Evolutionary conservation across 35 echinoderm and acorn worm species (phyloP).

Genomic region (Diadema setosum): DNA sequence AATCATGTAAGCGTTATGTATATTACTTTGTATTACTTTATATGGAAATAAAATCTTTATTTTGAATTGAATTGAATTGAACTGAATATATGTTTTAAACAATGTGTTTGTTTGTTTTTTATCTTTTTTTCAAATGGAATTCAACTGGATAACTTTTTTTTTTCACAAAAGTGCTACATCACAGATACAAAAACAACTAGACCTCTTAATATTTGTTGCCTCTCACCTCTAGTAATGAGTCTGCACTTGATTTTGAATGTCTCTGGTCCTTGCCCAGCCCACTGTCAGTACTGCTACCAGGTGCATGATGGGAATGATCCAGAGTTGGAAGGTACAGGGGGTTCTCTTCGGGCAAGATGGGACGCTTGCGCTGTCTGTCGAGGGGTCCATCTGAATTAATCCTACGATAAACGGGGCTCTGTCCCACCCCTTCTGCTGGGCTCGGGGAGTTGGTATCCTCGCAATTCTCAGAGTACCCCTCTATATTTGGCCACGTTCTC

Average conservation of each 20-base stretch:
- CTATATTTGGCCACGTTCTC: neutral
- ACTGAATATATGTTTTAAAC: too few relatives aligned
- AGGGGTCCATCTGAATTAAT: neutral
- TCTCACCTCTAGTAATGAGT: slow-evolving; percentile 7
- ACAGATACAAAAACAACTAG: too few relatives aligned
- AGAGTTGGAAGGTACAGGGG: neutral
- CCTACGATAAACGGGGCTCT: neutral
- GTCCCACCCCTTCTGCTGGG: neutral
- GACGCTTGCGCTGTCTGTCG: neutral
- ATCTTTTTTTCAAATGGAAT: too few relatives aligned
- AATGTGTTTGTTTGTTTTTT: too few relatives aligned
- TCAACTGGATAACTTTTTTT: too few relatives aligned
- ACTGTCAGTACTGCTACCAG: slow-evolving; percentile 24
- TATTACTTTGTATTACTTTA: too few relatives aligned
- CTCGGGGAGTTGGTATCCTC: neutral
- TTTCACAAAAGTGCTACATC: too few relatives aligned
- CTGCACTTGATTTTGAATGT: slow-evolving; percentile 11
- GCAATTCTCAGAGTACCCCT: neutral
- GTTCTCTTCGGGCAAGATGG: neutral
- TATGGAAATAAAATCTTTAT: too few relatives aligned
- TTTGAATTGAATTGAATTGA: too few relatives aligned
- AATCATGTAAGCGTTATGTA: too few relatives aligned
- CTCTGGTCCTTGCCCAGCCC: slow-evolving; percentile 8
- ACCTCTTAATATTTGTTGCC: too few relatives aligned
- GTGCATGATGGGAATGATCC: neutral